These are phyloP conservation scores for Anadara kagoshimensis DNA, from an alignment of 1,140 invertebrate genomes.

Conservation along the genomic window DNA sequence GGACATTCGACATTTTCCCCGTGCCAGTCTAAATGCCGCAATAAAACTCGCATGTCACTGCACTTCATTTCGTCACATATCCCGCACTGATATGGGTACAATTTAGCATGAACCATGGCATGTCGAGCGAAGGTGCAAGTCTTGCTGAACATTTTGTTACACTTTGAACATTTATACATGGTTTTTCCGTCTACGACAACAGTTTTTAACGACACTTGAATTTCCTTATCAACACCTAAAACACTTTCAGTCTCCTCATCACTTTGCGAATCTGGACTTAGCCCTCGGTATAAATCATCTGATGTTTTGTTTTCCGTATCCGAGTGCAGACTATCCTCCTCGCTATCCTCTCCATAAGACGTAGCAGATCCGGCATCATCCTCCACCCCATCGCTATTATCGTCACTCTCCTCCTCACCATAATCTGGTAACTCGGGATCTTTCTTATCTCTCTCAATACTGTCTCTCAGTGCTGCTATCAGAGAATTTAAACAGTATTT, in stretches of 20 bases:
- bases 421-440: neutral
- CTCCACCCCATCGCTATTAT: neutral
- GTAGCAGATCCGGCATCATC: neutral
- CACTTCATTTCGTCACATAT: slow-evolving; percentile 38
- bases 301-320: neutral
- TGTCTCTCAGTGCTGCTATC: slow-evolving; percentile 36
- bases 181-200: slow-evolving; percentile 37
- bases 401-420: neutral
- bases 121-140: no score
- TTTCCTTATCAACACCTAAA: slow-evolving; percentile 14
- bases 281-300: no score
- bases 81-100: slow-evolving; percentile 41
- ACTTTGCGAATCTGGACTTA: slow-evolving; percentile 19
- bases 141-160: no score
- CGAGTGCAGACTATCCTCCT: neutral
- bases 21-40: slow-evolving; percentile 35
- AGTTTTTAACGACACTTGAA: slow-evolving; percentile 35
- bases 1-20: slow-evolving; percentile 39
- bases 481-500: slow-evolving; percentile 37
- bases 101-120: slow-evolving; percentile 31
- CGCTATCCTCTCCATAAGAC: neutral
- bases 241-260: neutral
- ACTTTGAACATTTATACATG: slow-evolving; percentile 35
- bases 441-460: slow-evolving; percentile 30
- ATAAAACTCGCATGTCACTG: slow-evolving; percentile 37